Base-by-base conservation (phyloP, 2,888 invertebrate species). In the Lepidochitona cinerea region DNA sequence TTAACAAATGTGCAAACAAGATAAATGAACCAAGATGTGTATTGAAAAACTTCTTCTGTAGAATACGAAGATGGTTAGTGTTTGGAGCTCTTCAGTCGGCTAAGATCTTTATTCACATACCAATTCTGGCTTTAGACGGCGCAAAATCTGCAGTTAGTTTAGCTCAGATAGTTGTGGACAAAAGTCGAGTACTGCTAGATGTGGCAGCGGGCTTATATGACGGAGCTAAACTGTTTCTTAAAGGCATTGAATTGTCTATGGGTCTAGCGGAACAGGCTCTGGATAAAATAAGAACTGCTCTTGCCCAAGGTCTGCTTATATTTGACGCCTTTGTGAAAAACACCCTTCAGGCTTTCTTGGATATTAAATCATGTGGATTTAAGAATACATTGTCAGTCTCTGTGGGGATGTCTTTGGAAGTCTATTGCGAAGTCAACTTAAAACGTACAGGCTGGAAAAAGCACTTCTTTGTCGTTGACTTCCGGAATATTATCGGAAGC, bases 361-460 rank as follows among this genome's bases (percentile, higher is more conserved):
- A 74, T 36, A 41, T 73, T 12, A 54, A 59, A 35, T 37, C 49
- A 23, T 73, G 73, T 73, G 37, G 65, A 26, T 73, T 73, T 33
- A 37, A 49, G 7, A 14, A 23, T 14, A 23, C n/a, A 12, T n/a
- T 70, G 3, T 70, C 70, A 2, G 26, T 54, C 14, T 23, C 26
- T 7, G 33, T 14, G 23, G 18, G 26, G 29, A 33, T 14, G 14
- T 33, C n/a, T 23, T 66, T 70, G 9, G 54, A 70, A 35, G 35
- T 70, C 18, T 59, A 35, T 18, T 70, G 70, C 41, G 70, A 70
- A 59, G 35, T 70, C 1, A 70, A 70, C 37, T 14, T 54, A 53
- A 32, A 59, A 14, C 29, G 36, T 26, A 3, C 4, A 1, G 70
- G 70, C 18, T 70, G 70, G 70, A 18, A 2, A 35, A 66, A 7